Base-by-base conservation (phyloP, 2,888 invertebrate genomes). In the Acheta domesticus region DNA sequence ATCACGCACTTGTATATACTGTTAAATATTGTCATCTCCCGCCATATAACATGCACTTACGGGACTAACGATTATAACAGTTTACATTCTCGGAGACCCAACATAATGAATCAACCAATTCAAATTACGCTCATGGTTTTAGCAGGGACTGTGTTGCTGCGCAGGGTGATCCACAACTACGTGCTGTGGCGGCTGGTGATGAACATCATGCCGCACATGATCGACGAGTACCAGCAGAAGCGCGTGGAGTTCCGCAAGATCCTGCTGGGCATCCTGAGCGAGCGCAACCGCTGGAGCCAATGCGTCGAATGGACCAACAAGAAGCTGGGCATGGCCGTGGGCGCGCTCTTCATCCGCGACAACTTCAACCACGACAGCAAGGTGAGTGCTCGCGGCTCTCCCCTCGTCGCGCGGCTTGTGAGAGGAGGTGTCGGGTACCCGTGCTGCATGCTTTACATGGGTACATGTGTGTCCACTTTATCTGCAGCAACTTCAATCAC, bases 251-350 rank as follows among this genome's bases (percentile, higher is more conserved):
- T 94, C 86, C 89, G 92, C 2, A 93, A 92, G 85, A 93, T 94
- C 49, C 87, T 94, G 2, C 87, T 92, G 82, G 94, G 94, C 11
- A 92, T 94, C 79, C 89, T 92, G 83, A 92, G 92, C 84, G 93
- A 94, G 85, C 86, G 93, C 73, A 91, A 92, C 84, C 89, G 94
- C 79, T 95, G 95, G 94, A 90, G 91, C 36, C 91, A 92, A 83
- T 94, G 94, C 86, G 95, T 95, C 19, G 94, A 93, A 83, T 94
- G 94, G 92, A 94, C 94, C 12, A 95, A 95, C 85, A 95, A 95
- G 86, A 93, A 93, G 85, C 88, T 96, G 84, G 96, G 95, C 62
- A 94, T 95, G 91, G 95, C 95, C 0, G 94, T 95, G 0, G 96
- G 96, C 0, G 93, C 95, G 0, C 89, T 96, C 11, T 96, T 96